Evolutionary conservation across 2,888 invertebrate species (phyloP), one percentile per base, ranked within the genome.

Genomic region (Archips xylosteana): DNA sequence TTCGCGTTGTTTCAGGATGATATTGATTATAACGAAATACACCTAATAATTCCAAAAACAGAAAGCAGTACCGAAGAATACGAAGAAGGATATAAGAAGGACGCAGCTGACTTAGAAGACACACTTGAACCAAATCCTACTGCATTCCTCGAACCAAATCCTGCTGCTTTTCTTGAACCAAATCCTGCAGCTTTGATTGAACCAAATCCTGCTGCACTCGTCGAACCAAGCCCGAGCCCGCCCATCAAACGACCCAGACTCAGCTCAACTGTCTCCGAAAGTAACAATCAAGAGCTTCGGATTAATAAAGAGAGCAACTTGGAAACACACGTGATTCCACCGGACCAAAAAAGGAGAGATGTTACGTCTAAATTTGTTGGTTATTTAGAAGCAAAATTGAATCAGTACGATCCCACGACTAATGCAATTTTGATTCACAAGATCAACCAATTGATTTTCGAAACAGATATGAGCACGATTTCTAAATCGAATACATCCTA

Each of bases 361-460:
- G 57, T 63, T 9, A 73, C 73, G 12, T 68, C 73, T 34, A 73
- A 69, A 60, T 73, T 73, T 34, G 59, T 57, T 8, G 63, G 39
- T 39, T 73, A 73, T 34, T 63, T 73, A 42, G 73, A 73, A 49
- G 68, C 68, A 5, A 73, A 73, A 15, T 15, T 73, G 49, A 73
- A 68, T 42, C 59, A 69, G 9, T 73, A 63, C 59, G 68, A 68
- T 64, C 68, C 73, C 5, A 68, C 68, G 13, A 68, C 73, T 39
- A 73, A 64, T 36, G 70, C 74, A 13, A 74, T 74, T 12, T 12
- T 70, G 45, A 74, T 70, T 47, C 74, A 70, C 51, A 70, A 70
- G n/a, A 74, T 74, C 61, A 70, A 74, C 61, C 74, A 74, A 54
- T 36, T 70, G 54, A 65, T 74, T 23, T 74, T 70, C 42, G 74